Evolutionary conservation across 2,113 vertebrate species (phyloP).

Genomic region (Colossoma macropomum): DNA sequence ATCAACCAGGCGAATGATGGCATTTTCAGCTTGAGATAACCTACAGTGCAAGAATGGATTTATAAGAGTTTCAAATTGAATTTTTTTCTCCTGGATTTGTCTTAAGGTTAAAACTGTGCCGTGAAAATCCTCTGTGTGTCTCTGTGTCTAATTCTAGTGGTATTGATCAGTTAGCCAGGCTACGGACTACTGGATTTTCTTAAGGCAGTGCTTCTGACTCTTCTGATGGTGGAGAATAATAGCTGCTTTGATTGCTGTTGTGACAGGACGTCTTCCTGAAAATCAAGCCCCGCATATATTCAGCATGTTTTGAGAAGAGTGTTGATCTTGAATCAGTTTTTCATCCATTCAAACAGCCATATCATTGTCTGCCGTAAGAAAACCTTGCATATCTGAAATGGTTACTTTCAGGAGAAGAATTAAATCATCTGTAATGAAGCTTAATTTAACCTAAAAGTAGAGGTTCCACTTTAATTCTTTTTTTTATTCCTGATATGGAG

Average conservation of each 20-base stretch:
- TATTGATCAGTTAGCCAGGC: conserved; percentile 1
- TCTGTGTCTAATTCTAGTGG: background rate
- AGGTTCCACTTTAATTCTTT: background rate
- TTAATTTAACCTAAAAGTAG: too few species aligned
- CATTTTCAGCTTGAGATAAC: conserved; percentile 22
- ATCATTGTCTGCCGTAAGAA: too few species aligned
- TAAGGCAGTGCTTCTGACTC: background rate
- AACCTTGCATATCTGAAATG: too few species aligned
- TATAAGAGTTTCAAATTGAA: conserved; percentile 1
- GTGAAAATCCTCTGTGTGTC: background rate
- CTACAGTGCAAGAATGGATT: conserved; percentile 11
- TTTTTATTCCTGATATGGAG: background rate
- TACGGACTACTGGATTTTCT: background rate
- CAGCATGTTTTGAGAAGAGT: background rate
- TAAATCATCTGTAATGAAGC: too few species aligned
- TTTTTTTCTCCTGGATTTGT: conserved; percentile 1
- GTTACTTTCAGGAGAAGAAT: too few species aligned
- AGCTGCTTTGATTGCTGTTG: background rate
- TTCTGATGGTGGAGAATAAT: conserved; percentile 1
- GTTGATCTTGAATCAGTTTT: background rate
- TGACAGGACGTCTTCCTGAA: background rate
- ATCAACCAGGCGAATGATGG: background rate
- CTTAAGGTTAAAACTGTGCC: background rate
- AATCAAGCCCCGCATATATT: background rate
- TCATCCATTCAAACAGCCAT: background rate